Evolutionary conservation across 2,113 vertebrate genomes (phyloP).

Genomic region (Scatophagus argus): DNA sequence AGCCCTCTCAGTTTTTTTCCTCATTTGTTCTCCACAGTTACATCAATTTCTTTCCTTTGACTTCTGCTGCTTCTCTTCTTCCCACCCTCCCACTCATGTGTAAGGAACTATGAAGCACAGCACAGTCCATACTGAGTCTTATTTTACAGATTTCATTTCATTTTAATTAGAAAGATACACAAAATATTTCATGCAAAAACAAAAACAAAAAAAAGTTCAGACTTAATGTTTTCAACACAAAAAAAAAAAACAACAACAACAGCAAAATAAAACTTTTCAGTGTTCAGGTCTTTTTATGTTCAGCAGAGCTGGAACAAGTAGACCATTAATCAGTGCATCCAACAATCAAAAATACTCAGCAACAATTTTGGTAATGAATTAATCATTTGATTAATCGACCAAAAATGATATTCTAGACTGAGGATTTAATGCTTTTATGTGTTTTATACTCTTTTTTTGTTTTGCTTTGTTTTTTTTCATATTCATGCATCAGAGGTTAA

Average conservation of each 20-base stretch:
- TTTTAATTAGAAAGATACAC: neutral
- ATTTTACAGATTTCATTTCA: neutral
- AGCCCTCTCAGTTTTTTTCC: conserved; percentile 27
- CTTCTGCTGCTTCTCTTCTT: neutral
- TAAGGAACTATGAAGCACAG: conserved; percentile 2
- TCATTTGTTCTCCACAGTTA: conserved; percentile 28
- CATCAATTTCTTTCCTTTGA: conserved; percentile 11
- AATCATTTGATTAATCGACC: neutral
- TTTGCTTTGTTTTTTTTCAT: too few species aligned
- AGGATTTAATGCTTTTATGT: neutral
- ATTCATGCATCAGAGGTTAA: neutral
- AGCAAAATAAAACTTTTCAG: neutral
- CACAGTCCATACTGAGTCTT: neutral
- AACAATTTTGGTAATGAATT: neutral
- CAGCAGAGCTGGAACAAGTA: neutral
- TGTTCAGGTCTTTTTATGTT: neutral
- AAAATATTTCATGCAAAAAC: neutral
- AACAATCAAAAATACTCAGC: neutral
- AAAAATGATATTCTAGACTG: neutral
- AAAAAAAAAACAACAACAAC: too few species aligned
- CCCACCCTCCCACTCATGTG: neutral
- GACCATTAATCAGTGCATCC: neutral
- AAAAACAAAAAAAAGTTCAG: neutral
- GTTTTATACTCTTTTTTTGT: neutral
- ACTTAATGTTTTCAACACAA: neutral